Conservation (phyloP, 2,113 vertebrate genomes). For the Phaetusa simplex region DNA sequence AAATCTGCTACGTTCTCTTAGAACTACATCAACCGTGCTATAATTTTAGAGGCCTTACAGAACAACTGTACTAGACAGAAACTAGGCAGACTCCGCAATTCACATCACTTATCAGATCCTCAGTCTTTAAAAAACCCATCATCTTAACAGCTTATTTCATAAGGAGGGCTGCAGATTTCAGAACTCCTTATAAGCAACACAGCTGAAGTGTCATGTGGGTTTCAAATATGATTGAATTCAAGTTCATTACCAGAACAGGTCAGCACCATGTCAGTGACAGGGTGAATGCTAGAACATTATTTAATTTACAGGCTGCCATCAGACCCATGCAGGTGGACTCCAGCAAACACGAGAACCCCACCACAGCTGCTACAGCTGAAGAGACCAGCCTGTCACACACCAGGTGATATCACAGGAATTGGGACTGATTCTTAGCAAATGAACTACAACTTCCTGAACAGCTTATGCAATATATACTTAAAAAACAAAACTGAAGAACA, state of each 20-base stretch:
- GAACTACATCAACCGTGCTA: not conserved
- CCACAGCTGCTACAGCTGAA: not conserved
- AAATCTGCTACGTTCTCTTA: not conserved
- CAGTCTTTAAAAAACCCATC: not conserved
- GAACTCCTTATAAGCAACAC: not conserved
- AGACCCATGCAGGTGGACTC: not conserved
- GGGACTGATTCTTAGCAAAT: not conserved
- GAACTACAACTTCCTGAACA: not conserved
- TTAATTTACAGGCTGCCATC: constrained; percentile 15
- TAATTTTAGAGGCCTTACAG: not conserved
- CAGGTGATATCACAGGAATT: not conserved
- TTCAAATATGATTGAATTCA: not conserved
- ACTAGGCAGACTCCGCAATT: not conserved
- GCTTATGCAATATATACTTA: not conserved
- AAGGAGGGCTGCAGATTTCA: not conserved
- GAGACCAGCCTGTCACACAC: not conserved
- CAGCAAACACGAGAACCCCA: not conserved
- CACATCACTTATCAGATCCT: not conserved
- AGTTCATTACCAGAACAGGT: not conserved
- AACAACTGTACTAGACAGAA: not conserved
- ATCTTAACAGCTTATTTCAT: not conserved
- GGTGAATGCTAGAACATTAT: not conserved
- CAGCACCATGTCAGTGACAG: not conserved
- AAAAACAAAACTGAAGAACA: not conserved
- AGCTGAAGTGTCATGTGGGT: not conserved